These are phyloP conservation scores for Datnioides undecimradiatus DNA, from an alignment of 2,113 vertebrate genomes.

Conservation along the genomic window DNA sequence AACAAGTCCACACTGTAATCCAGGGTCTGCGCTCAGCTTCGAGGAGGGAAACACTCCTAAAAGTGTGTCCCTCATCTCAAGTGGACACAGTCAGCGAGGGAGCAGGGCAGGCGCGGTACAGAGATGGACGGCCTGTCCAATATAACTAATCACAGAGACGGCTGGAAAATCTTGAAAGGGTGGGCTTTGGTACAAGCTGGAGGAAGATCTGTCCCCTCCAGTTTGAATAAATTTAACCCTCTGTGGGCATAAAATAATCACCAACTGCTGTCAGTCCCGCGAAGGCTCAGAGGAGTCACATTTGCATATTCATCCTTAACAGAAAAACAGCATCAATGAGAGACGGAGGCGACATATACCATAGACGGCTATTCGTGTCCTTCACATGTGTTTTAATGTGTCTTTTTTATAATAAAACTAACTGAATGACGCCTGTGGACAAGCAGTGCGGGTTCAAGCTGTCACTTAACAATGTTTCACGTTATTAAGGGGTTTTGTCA, in stretches of 20 bases:
- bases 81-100: not conserved
- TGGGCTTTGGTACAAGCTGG: slow-evolving; percentile 38
- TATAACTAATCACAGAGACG: slow-evolving; percentile 37
- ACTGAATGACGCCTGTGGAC: not conserved
- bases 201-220: slow-evolving; percentile 38
- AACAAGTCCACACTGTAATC: not conserved
- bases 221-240: slow-evolving; percentile 32
- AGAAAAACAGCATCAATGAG: slow-evolving; percentile 8
- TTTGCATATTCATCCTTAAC: slow-evolving; percentile 23
- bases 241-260: slow-evolving; percentile 41
- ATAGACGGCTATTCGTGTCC: not conserved
- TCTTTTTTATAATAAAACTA: not conserved
- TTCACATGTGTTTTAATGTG: not conserved
- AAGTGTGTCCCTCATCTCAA: slow-evolving; percentile 15
- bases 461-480: not conserved
- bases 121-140: slow-evolving; percentile 15
- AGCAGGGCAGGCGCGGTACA: not conserved
- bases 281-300: not conserved
- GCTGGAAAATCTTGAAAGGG: slow-evolving; percentile 43
- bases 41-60: not conserved
- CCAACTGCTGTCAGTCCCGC: slow-evolving; percentile 22
- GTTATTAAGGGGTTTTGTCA: no score
- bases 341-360: not conserved
- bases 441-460: not conserved
- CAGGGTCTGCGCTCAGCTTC: not conserved